phyloP scores from a whole-genome alignment of 2,888 invertebrate species.

The Drosophila kambysellisi region DNA sequence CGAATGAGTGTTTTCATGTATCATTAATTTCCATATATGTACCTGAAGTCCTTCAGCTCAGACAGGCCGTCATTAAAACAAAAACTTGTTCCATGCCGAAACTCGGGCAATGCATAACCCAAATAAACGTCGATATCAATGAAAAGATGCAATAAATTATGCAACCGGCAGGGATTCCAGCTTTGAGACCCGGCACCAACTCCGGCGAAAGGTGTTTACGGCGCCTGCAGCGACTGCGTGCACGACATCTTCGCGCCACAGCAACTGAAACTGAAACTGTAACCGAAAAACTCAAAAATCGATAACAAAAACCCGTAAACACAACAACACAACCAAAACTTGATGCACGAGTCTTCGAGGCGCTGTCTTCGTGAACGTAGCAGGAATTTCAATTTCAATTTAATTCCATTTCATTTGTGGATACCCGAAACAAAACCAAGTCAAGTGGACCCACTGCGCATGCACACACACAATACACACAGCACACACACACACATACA shows the following conservation, averaged over 20 bases:
- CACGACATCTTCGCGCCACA: slow-evolving; percentile 58
- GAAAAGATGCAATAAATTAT: slow-evolving; percentile 73
- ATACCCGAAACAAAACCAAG: slow-evolving; percentile 55
- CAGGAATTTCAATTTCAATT: slow-evolving; percentile 75
- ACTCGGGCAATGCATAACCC: slow-evolving; percentile 57
- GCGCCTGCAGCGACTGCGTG: slow-evolving; percentile 42
- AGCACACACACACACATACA: not conserved
- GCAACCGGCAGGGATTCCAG: slow-evolving; percentile 61
- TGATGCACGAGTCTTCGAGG: slow-evolving; percentile 21
- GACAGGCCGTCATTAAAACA: slow-evolving; percentile 26
- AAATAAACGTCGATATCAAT: slow-evolving; percentile 73
- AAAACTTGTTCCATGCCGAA: slow-evolving; percentile 43
- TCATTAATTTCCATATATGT: slow-evolving; percentile 6
- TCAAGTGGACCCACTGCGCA: slow-evolving; percentile 56
- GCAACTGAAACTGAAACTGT: slow-evolving; percentile 24
- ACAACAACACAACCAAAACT: slow-evolving; percentile 22
- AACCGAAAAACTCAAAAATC: slow-evolving; percentile 25
- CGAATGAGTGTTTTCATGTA: slow-evolving; percentile 16
- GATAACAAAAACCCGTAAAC: slow-evolving; percentile 15
- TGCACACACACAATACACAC: slow-evolving; percentile 14
- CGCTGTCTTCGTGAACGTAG: slow-evolving; percentile 60
- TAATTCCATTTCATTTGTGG: slow-evolving; percentile 36
- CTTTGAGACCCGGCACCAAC: slow-evolving; percentile 7
- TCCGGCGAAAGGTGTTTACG: slow-evolving; percentile 70
- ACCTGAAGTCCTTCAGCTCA: slow-evolving; percentile 34